Conservation (phyloP, 1,140 invertebrate genomes). For the Pachypsylla venusta region DNA sequence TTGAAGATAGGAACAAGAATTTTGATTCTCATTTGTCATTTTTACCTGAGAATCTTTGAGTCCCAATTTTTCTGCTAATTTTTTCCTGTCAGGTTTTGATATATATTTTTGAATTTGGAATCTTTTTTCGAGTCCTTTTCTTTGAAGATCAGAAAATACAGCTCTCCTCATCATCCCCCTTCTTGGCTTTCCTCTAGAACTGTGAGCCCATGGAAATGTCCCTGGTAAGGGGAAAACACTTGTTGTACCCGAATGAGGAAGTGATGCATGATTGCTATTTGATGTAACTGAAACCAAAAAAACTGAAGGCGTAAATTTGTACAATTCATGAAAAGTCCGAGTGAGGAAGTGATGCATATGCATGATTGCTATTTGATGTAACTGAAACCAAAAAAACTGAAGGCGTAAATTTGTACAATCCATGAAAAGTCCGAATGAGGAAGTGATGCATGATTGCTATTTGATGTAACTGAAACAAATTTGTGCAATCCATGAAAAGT, state of each 20-base stretch:
- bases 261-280: constrained; percentile 3
- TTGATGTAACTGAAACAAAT: neutral
- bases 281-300: neutral
- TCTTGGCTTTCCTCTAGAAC: constrained; percentile 62
- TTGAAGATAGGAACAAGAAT: too few species aligned
- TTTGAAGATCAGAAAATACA: constrained; percentile 83
- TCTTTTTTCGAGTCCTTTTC: constrained; percentile 84
- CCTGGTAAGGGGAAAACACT: constrained; percentile 14
- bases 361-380: neutral
- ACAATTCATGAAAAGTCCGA: too few species aligned
- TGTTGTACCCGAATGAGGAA: constrained; percentile 7
- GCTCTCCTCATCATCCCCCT: constrained; percentile 88
- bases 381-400: neutral
- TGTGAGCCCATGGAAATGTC: constrained; percentile 38
- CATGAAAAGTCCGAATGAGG: constrained; percentile 6
- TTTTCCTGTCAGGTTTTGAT: constrained; percentile 92
- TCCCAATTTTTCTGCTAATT: constrained; percentile 87
- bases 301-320: too few species aligned
- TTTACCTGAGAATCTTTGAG: constrained; percentile 87
- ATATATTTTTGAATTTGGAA: constrained; percentile 98
- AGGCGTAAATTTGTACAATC: too few species aligned
- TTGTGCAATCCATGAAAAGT: too few species aligned
- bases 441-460: constrained; percentile 4
- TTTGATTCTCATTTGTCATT: too few species aligned
- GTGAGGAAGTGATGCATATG: neutral